phyloP scores from a whole-genome alignment of 2,888 invertebrate genomes.

The Pheosia tremula region DNA sequence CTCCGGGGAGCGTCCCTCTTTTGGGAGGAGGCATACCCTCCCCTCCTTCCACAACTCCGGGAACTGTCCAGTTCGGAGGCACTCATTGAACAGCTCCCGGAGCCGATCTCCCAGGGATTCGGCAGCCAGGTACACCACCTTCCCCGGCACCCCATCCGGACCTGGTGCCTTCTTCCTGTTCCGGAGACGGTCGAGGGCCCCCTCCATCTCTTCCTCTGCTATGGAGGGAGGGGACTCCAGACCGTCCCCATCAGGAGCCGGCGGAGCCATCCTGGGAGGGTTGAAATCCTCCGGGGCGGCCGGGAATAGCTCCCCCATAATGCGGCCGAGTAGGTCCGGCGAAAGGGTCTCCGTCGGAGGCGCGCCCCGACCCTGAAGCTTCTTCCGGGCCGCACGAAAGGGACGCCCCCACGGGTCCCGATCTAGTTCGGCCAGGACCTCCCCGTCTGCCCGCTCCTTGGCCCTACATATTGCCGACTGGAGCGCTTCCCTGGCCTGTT shows the following conservation, averaged over 20 bases:
- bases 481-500: too few relatives aligned
- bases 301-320: not conserved
- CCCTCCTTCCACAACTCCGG: not conserved
- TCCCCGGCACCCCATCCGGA: not conserved
- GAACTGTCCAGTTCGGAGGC: too few relatives aligned
- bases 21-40: not conserved
- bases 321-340: not conserved
- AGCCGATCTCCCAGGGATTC: not conserved
- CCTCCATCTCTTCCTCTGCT: not conserved
- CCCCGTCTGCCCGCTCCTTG: too few relatives aligned
- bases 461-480: too few relatives aligned
- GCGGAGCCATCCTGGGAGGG: not conserved
- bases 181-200: not conserved
- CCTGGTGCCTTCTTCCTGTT: not conserved
- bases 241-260: too few relatives aligned
- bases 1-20: not conserved
- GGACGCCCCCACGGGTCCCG: too few relatives aligned
- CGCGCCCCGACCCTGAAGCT: too few relatives aligned
- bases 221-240: not conserved
- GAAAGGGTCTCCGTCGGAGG: too few relatives aligned
- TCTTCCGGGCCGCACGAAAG: too few relatives aligned
- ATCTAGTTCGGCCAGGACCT: too few relatives aligned
- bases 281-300: too few relatives aligned
- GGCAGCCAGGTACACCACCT: not conserved
- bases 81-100: too few relatives aligned